Base-by-base conservation (phyloP, 2,797 vertebrate species). In the Pygocentrus nattereri region DNA sequence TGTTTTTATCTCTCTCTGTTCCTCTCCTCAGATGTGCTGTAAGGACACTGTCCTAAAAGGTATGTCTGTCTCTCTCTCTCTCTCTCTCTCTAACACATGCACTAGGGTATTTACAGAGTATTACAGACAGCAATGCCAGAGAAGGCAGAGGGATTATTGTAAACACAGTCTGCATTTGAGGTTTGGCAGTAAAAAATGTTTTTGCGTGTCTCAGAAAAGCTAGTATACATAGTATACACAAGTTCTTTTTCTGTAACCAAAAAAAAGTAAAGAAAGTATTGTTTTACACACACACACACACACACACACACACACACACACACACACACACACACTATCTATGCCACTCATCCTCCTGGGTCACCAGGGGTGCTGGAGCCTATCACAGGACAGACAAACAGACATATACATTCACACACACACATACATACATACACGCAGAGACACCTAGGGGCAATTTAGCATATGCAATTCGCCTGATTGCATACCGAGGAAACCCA, bases 31-130 rank as follows among this genome's bases (percentile, higher is more conserved):
- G 25, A 30, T 61, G n/a, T 27, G 23, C 25, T 61, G 0, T 27
- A 56, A 56, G 8, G 19, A n/a, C n/a, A n/a, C 12, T 34, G 12
- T n/a, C 7, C 21, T 19, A 5, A 21, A n/a, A 47, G 27, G n/a
- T n/a, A n/a, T n/a, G n/a, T 50, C 76, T 58, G 23, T 41, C 68
- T 34, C 23, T 56, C 38, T 73, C 68, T 77, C 25, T 61, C 79
- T 65, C 76, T 68, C 78, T 71, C 68, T 16, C 50, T 50, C 68
- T 70, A 78, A 80, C 77, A 87, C 25, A 38, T 10, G 67, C 61
- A 61, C 76, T 61, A 79, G 85, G 74, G 89, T 92, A 92, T 93
- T 92, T 92, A 89, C 84, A 85, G 88, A 88, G 91, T 92, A 90
- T 93, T 91, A 92, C 89, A 92, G 88, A 88, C 88, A 76, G 30